phyloP scores from a whole-genome alignment of 1,140 invertebrate species.

The Cheumatopsyche charites region DNA sequence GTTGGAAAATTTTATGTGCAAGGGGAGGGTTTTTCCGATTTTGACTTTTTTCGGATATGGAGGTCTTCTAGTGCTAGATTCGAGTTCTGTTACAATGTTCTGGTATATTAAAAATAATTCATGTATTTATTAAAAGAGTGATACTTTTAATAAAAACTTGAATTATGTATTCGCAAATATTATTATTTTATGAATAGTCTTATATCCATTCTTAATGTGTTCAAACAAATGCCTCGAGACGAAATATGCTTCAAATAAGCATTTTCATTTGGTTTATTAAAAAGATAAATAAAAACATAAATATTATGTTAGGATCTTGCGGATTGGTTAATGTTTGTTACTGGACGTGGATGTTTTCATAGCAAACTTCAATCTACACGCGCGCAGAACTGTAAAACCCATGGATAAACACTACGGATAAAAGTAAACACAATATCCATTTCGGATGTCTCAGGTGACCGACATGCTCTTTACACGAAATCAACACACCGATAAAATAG shows the following conservation, averaged over 20 bases:
- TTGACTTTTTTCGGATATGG: no score
- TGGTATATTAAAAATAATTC: no score
- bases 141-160: no score
- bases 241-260: no score
- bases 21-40: no score
- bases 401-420: neutral
- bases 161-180: no score
- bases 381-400: slow-evolving; percentile 6
- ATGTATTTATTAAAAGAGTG: no score
- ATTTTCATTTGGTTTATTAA: neutral
- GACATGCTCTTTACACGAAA: neutral
- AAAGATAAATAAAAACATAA: slow-evolving; percentile 19
- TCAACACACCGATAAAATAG: neutral
- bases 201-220: no score
- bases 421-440: slow-evolving; percentile 44
- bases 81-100: no score
- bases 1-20: neutral
- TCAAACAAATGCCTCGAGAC: no score
- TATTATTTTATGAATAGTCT: no score
- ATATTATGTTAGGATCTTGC: neutral
- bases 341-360: neutral
- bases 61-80: no score
- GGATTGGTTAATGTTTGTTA: neutral
- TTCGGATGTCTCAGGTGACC: slow-evolving; percentile 33
- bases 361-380: neutral